Evolutionary conservation across 2,113 vertebrate genomes (phyloP).

Genomic region (Rhinolophus ferrumequinum): DNA sequence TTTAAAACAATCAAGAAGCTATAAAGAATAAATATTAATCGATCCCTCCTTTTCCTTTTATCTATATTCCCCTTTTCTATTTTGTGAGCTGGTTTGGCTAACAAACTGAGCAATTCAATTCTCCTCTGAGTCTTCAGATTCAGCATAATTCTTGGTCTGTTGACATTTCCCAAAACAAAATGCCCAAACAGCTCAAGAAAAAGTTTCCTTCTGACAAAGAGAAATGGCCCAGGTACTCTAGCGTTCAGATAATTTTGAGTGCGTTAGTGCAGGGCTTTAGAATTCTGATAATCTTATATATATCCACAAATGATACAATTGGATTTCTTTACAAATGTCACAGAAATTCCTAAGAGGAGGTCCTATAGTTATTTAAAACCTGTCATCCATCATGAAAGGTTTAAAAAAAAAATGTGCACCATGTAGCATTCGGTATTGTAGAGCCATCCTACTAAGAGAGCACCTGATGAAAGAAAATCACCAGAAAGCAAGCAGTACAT

Average conservation of each 20-base stretch:
- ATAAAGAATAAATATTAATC: background rate
- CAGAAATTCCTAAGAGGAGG: background rate
- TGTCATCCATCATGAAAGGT: background rate
- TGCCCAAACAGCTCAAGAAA: background rate
- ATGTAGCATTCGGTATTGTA: background rate
- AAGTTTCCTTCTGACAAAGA: background rate
- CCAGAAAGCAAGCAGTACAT: background rate
- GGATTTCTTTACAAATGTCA: constrained; percentile 21
- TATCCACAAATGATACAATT: background rate
- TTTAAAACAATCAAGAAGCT: background rate
- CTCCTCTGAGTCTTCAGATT: background rate
- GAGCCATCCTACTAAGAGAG: background rate
- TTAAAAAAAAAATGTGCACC: background rate
- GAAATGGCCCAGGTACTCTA: background rate
- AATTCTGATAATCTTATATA: background rate
- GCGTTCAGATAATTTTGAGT: background rate
- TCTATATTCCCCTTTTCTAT: background rate
- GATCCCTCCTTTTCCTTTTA: background rate
- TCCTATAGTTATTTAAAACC: background rate
- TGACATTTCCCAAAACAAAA: constrained; percentile 48
- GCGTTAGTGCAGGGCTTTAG: background rate
- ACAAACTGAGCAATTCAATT: background rate
- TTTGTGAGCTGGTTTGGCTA: background rate
- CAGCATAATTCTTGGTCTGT: background rate
- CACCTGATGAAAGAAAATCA: background rate